phyloP scores from a whole-genome alignment of 2,888 invertebrate species.

The Apamea monoglypha region DNA sequence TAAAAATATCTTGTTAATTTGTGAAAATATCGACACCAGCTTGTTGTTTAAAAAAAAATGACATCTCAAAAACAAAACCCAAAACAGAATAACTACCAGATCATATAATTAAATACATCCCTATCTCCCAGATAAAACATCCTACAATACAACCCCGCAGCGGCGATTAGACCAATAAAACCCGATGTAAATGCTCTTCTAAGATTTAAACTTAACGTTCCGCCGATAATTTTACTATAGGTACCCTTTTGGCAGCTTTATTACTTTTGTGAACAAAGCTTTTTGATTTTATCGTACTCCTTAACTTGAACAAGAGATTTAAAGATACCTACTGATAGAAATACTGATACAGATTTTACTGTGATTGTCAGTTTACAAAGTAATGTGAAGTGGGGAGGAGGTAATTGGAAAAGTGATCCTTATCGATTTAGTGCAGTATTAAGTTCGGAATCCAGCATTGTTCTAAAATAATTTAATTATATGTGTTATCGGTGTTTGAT shows the following conservation, averaged over 20 bases:
- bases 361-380: constrained; percentile 25
- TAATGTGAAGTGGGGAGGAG: background rate
- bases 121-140: constrained; percentile 28
- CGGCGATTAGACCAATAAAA: constrained; percentile 79
- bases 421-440: background rate
- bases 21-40: background rate
- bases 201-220: constrained; percentile 62
- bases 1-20: background rate
- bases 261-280: constrained; percentile 56
- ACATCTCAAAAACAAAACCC: too few relatives aligned
- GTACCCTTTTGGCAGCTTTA: constrained; percentile 58
- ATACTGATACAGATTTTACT: constrained; percentile 11
- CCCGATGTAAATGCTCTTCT: constrained; percentile 67
- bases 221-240: constrained; percentile 63
- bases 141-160: constrained; percentile 69
- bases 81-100: too few relatives aligned
- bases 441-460: too few relatives aligned
- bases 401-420: background rate
- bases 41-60: too few relatives aligned
- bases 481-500: too few relatives aligned
- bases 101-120: background rate
- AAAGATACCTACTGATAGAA: background rate
- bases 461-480: too few relatives aligned
- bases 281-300: constrained; percentile 55
- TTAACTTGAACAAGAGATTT: constrained; percentile 30